Conservation (phyloP, 2,113 vertebrate species). For the Paraplagusia blochii region DNA sequence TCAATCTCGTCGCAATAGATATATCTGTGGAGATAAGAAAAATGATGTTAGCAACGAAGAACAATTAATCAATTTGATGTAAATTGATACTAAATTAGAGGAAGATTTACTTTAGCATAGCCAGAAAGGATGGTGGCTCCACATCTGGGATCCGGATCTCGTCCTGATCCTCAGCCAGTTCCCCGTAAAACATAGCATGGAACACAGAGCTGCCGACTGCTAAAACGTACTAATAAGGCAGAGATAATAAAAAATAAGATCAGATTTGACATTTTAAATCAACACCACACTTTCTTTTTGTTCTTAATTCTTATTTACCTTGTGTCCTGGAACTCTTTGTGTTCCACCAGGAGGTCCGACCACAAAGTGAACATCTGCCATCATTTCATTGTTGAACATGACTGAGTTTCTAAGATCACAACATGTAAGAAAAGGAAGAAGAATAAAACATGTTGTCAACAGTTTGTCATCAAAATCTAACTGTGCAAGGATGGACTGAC, state of each 20-base stretch:
- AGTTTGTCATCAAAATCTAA: too few species aligned
- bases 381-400: slow-evolving; percentile 99
- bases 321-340: slow-evolving; percentile 96
- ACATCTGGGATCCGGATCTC: slow-evolving; percentile 98
- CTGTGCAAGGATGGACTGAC: too few species aligned
- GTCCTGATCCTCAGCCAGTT: slow-evolving; percentile 96
- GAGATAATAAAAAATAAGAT: not conserved
- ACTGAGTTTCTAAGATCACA: slow-evolving; percentile 85
- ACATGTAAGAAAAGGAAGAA: too few species aligned
- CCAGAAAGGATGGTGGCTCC: slow-evolving; percentile 93
- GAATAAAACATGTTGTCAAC: too few species aligned
- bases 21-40: slow-evolving; percentile 74
- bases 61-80: not conserved
- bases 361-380: slow-evolving; percentile 98
- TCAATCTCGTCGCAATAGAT: slow-evolving; percentile 99
- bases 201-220: slow-evolving; percentile 98
- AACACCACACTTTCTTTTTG: not conserved
- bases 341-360: slow-evolving; percentile 93
- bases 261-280: not conserved
- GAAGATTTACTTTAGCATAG: slow-evolving; percentile 91
- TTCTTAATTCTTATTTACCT: too few species aligned
- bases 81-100: not conserved
- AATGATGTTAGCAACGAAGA: not conserved
- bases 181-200: slow-evolving; percentile 98
- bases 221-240: slow-evolving; percentile 84